Conservation (phyloP, 2,888 invertebrate species). For the Nymphalis urticae region DNA sequence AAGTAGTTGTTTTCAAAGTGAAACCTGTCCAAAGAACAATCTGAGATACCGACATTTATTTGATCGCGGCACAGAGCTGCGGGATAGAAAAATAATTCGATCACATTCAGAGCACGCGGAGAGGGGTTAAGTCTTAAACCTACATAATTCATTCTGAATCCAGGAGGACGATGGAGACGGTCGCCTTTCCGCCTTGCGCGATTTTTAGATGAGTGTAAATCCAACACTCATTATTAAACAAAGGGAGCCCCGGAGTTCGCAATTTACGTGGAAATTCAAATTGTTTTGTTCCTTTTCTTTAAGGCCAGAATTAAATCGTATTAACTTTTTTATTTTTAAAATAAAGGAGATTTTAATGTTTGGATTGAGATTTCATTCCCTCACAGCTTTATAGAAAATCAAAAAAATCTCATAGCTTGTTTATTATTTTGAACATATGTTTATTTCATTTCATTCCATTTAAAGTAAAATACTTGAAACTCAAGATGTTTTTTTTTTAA, state of each 20-base stretch:
- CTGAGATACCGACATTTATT: neutral
- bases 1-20: too few species aligned
- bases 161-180: constrained; percentile 13
- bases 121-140: constrained; percentile 8
- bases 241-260: constrained; percentile 17
- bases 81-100: constrained; percentile 8
- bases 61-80: neutral
- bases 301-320: neutral
- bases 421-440: too few species aligned
- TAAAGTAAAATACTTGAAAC: too few species aligned
- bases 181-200: constrained; percentile 17
- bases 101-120: neutral
- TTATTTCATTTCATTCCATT: too few species aligned
- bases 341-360: constrained; percentile 9
- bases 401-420: too few species aligned
- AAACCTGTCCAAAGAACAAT: too few species aligned
- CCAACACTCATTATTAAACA: constrained; percentile 27
- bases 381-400: too few species aligned
- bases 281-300: constrained; percentile 14
- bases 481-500: too few species aligned
- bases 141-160: constrained; percentile 25
- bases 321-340: neutral
- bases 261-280: constrained; percentile 21
- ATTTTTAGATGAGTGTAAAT: constrained; percentile 18
- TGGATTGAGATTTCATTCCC: constrained; percentile 1